Evolutionary conservation across 2,888 invertebrate genomes (phyloP).

Genomic region (Anorthoa munda): DNA sequence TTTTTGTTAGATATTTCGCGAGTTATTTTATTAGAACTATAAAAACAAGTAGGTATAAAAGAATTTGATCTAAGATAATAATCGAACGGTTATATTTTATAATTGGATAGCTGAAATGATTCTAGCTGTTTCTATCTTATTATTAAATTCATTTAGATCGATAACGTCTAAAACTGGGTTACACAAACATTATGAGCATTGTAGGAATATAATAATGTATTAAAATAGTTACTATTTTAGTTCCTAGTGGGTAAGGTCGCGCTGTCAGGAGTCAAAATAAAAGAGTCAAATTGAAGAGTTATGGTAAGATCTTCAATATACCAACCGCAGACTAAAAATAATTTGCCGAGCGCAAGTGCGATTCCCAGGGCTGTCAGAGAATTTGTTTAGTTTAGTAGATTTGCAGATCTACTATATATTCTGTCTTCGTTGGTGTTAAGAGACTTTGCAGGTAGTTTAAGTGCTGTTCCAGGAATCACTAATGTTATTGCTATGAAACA

Average conservation of each 20-base stretch:
- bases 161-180: not conserved
- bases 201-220: not conserved
- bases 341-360: too few relatives aligned
- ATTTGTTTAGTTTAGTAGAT: not conserved
- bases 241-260: not conserved
- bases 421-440: too few relatives aligned
- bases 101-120: constrained; percentile 32
- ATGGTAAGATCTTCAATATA: too few relatives aligned
- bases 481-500: not conserved
- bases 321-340: too few relatives aligned
- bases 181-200: constrained; percentile 14
- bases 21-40: constrained; percentile 7
- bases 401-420: not conserved
- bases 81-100: constrained; percentile 5
- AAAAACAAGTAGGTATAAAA: not conserved
- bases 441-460: too few relatives aligned
- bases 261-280: not conserved
- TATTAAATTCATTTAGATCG: constrained; percentile 20
- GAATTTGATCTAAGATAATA: constrained; percentile 1
- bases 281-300: too few relatives aligned
- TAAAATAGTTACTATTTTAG: constrained; percentile 5
- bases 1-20: not conserved
- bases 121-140: constrained; percentile 22
- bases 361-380: too few relatives aligned
- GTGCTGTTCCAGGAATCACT: too few relatives aligned